Evolutionary conservation across 2,113 vertebrate genomes (phyloP).

Genomic region (Apistogramma diplotaenia): DNA sequence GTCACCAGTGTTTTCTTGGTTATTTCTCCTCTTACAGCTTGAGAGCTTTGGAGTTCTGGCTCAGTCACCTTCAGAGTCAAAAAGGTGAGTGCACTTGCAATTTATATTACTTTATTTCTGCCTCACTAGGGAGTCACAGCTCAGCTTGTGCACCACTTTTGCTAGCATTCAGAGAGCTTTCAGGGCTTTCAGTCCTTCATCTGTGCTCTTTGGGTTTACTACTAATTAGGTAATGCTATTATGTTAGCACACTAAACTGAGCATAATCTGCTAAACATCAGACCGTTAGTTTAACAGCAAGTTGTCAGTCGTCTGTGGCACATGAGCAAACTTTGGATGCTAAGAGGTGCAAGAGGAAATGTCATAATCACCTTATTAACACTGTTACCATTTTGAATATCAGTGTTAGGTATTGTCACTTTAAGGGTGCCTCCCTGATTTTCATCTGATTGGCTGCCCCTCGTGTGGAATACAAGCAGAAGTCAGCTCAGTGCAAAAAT

Average conservation of each 20-base stretch:
- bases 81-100: conserved; percentile 75
- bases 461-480: not conserved
- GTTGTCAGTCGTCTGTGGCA: not conserved
- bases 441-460: not conserved
- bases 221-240: not conserved
- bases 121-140: not conserved
- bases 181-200: not conserved
- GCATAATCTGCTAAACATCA: not conserved
- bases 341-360: not conserved
- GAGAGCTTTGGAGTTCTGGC: conserved; percentile 93
- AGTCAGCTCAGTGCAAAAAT: too few species aligned
- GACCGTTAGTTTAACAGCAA: not conserved
- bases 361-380: not conserved
- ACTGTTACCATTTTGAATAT: not conserved
- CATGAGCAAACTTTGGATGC: not conserved
- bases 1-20: not conserved
- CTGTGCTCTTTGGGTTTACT: not conserved
- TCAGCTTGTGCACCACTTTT: not conserved
- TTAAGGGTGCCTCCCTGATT: not conserved
- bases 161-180: not conserved
- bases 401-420: not conserved
- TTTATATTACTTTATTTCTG: not conserved
- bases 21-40: conserved; percentile 76
- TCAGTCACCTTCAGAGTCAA: conserved; percentile 89
- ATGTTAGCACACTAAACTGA: not conserved